A percentile compares a stretch with the other conserved stretches of the same genome.
phyloP scores from a whole-genome alignment of 2,888 invertebrate species.

The Tanypteryx hageni region DNA sequence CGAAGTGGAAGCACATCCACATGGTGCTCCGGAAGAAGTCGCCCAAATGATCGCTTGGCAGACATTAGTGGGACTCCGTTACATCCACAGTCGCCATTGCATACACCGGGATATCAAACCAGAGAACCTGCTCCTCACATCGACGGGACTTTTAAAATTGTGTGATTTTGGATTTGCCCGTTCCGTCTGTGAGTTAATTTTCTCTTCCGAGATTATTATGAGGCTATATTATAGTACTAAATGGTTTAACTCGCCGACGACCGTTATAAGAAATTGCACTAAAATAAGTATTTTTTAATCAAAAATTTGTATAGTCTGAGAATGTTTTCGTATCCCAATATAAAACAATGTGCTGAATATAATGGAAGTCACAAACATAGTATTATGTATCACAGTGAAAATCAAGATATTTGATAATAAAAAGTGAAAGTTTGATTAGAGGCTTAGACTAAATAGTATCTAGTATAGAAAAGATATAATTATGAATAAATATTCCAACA shows the following conservation, averaged over 20 bases:
- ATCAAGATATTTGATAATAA: no score
- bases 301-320: no score
- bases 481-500: no score
- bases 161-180: constrained; percentile 99
- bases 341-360: no score
- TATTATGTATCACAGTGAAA: no score
- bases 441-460: no score
- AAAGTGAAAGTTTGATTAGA: no score
- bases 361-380: no score
- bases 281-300: no score
- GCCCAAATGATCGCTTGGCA: constrained; percentile 97
- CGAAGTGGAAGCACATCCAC: constrained; percentile 95
- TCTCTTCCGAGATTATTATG: not conserved
- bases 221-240: not conserved
- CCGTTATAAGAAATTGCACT: no score
- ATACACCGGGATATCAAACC: constrained; percentile 99
- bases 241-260: not conserved
- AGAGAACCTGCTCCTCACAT: constrained; percentile 97
- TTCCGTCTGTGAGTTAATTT: constrained; percentile 85
- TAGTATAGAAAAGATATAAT: no score
- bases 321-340: no score
- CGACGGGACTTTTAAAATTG: constrained; percentile 95
- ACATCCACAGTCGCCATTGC: constrained; percentile 97
- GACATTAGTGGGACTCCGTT: constrained; percentile 95
- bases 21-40: constrained; percentile 92